Conservation (phyloP, 2,797 vertebrate species). For the Chelmon rostratus region DNA sequence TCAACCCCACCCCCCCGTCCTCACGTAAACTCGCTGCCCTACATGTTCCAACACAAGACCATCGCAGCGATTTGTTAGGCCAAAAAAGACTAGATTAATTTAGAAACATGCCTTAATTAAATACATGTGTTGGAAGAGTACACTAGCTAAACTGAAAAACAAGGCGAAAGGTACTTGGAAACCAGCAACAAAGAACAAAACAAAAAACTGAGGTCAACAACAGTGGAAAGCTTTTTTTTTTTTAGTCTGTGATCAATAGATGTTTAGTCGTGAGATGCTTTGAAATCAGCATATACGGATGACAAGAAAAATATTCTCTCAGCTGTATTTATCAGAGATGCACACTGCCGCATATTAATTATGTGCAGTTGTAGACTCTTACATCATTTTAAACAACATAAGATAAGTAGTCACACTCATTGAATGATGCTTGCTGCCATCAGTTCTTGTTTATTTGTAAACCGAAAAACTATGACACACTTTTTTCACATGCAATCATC, state of each 20-base stretch:
- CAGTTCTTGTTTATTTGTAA: not conserved
- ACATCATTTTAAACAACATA: too few species aligned
- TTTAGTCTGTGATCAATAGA: not conserved
- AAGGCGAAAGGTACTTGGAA: not conserved
- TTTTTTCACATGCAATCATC: too few species aligned
- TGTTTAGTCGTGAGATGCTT: not conserved
- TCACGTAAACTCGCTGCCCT: not conserved
- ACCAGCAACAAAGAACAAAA: not conserved
- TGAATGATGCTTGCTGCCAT: not conserved
- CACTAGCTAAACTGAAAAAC: not conserved
- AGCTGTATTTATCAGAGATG: too few species aligned
- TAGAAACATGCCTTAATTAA: not conserved
- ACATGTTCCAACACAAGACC: not conserved
- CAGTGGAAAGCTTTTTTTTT: not conserved
- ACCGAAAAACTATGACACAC: too few species aligned
- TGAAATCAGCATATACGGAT: constrained; percentile 8
- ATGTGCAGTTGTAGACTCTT: too few species aligned
- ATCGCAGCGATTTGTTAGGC: not conserved
- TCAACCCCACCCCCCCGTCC: not conserved
- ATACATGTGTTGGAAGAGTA: not conserved
- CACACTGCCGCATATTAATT: too few species aligned
- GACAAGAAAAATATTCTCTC: too few species aligned
- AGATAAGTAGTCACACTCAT: not conserved
- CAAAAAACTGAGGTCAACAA: not conserved
- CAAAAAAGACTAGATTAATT: not conserved